Base-by-base conservation (phyloP, 2,113 vertebrate species). In the Trogon melanurus region DNA sequence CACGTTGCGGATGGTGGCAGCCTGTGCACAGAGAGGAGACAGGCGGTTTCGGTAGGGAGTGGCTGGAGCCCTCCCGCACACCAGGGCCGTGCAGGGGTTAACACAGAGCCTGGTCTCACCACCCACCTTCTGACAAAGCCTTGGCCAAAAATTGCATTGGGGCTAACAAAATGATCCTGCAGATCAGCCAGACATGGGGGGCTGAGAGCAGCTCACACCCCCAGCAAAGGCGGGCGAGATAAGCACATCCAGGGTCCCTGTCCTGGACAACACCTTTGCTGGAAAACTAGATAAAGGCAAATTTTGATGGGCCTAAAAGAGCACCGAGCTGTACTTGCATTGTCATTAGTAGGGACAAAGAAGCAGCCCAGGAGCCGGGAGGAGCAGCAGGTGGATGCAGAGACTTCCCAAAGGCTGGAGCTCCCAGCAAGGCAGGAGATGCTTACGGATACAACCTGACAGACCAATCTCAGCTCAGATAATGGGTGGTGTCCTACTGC, bases 381-480 rank as follows among this genome's bases (percentile, higher is more conserved):
- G 30, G n/a, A 73, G 29, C 6, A 36, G 48, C 38, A 56, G 47
- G 38, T 1, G 1, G n/a, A 19, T 1, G 1, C 34, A 41, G 70
- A 61, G 29, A 58, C 27, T 4, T 27, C 64, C 30, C 0, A 0
- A 41, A 45, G 50, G 51, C 56, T 74, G 56, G 16, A 36, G 23
- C 10, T 85, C 34, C 50, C 51, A 73, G 3, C 11, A 38, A 12
- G 25, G 6, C 19, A 90, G 27, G 16, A 48, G 51, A 5, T 21
- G 20, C 15, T 84, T 1, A 0, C 25, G 62, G 11, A 20, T 38
- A 38, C 2, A 6, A 51, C 51, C 25, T 2, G 0, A 57, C 58
- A 44, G 50, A 34, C 20, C 15, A 29, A 17, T 5, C 44, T 58
- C 29, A 72, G 58, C 72, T 88, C 53, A 45, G 29, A 15, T 41